phyloP scores from a whole-genome alignment of 2,797 vertebrate genomes.

The Sebastes oblongus region DNA sequence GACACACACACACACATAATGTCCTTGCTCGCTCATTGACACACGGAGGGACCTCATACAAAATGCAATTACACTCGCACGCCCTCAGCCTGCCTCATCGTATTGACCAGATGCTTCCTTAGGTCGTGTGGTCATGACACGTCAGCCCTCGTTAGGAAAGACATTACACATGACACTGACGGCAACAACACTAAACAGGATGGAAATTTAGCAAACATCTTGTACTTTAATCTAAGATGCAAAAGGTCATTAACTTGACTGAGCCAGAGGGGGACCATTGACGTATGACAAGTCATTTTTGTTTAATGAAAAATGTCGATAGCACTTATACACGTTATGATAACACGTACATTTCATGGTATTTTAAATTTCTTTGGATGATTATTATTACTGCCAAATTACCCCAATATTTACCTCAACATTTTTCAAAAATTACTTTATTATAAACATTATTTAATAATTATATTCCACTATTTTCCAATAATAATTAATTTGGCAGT shows the following conservation, averaged over 20 bases:
- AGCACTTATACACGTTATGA: too few relatives aligned
- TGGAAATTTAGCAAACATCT: background rate
- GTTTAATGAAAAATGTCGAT: background rate
- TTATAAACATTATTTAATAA: too few relatives aligned
- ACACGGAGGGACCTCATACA: background rate
- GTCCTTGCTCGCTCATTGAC: background rate
- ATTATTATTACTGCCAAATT: too few relatives aligned
- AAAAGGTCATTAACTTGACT: background rate
- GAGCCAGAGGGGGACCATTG: background rate
- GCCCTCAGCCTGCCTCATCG: slow-evolving; percentile 4
- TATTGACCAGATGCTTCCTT: slow-evolving; percentile 29
- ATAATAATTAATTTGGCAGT: too few relatives aligned
- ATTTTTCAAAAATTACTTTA: too few relatives aligned
- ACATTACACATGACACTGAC: background rate
- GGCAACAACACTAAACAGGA: background rate
- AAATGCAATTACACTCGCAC: slow-evolving; percentile 28
- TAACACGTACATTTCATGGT: too few relatives aligned
- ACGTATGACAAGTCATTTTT: background rate
- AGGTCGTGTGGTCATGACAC: slow-evolving; percentile 29
- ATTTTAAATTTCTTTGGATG: too few relatives aligned
- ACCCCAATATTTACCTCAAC: too few relatives aligned
- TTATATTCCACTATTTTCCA: too few relatives aligned
- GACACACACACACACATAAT: background rate
- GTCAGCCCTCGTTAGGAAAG: slow-evolving; percentile 12
- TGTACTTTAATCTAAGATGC: background rate